These are phyloP conservation scores for Leptopilina clavipes DNA, from an alignment of 1,140 invertebrate species.

Conservation along the genomic window DNA sequence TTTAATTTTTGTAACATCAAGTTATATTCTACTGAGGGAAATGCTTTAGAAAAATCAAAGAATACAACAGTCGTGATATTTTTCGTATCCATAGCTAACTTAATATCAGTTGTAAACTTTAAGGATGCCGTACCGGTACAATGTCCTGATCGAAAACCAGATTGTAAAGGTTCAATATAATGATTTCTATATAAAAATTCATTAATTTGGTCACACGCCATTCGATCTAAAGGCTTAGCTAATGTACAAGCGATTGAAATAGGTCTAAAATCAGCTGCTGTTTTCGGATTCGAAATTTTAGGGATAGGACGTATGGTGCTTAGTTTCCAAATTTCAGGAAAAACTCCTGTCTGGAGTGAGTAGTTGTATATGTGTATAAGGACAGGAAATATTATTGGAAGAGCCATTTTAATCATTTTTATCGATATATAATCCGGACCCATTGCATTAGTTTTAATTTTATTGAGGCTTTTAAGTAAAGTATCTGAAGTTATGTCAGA, in stretches of 20 bases:
- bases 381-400: background rate
- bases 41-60: background rate
- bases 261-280: too few relatives aligned
- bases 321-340: background rate
- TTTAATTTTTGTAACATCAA: background rate
- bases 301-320: too few relatives aligned
- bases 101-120: background rate
- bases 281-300: too few relatives aligned
- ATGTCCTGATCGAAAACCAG: background rate
- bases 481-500: too few relatives aligned
- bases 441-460: background rate
- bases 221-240: too few relatives aligned
- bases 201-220: too few relatives aligned
- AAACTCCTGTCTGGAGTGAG: background rate
- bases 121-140: background rate
- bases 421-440: background rate
- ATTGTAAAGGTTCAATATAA: background rate
- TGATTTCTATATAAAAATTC: too few relatives aligned
- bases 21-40: background rate
- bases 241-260: too few relatives aligned
- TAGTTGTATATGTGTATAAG: background rate
- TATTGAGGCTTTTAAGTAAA: too few relatives aligned
- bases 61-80: background rate
- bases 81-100: background rate
- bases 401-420: background rate